A percentile compares a stretch with the other conserved stretches of the same genome.
Evolutionary conservation across 2,797 vertebrate genomes (phyloP).

Genomic region (Heliangelus exortis): DNA sequence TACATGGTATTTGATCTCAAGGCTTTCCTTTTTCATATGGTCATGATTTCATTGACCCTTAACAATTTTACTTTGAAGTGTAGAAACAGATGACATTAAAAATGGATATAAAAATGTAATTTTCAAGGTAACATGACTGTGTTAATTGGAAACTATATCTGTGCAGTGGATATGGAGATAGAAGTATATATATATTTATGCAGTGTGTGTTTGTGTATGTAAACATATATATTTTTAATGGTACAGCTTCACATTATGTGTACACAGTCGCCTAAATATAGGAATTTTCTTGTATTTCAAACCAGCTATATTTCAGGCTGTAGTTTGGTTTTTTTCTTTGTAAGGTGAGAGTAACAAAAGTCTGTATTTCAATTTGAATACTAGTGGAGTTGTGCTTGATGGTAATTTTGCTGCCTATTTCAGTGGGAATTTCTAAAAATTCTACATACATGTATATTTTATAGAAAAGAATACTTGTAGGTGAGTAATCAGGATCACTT

Average conservation of each 20-base stretch:
- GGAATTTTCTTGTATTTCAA: not conserved
- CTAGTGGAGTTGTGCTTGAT: not conserved
- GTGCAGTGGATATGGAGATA: not conserved
- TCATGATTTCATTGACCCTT: not conserved
- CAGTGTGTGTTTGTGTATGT: not conserved
- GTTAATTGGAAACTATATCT: not conserved
- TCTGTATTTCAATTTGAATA: not conserved
- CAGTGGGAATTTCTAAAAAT: not conserved
- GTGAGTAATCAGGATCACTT: constrained; percentile 1
- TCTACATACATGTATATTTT: not conserved
- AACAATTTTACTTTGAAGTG: not conserved
- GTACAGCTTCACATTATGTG: not conserved
- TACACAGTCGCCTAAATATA: not conserved
- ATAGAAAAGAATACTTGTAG: not conserved
- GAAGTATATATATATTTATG: too few relatives aligned
- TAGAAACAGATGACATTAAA: not conserved
- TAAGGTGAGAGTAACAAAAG: not conserved
- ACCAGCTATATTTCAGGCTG: not conserved
- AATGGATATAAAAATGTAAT: not conserved
- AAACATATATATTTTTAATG: not conserved
- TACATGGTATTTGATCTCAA: not conserved
- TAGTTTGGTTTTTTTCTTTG: not conserved
- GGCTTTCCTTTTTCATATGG: not conserved
- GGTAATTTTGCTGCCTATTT: not conserved
- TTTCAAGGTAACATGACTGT: not conserved